Evolutionary conservation across 2,888 invertebrate genomes (phyloP), one percentile per base, ranked within the genome.

Genomic region (Drosophila incognita): DNA sequence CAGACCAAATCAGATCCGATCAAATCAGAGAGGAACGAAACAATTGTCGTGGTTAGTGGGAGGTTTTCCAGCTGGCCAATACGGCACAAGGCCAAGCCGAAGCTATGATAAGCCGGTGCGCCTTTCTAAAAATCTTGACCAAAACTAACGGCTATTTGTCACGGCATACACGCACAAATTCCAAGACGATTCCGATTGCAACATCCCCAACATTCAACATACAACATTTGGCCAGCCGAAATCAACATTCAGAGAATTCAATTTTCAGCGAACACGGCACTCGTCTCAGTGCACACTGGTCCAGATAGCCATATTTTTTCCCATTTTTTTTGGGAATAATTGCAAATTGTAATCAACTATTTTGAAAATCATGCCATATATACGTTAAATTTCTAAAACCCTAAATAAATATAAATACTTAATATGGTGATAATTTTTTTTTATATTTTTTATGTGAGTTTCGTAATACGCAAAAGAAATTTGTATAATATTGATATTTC

Each of bases 71-170:
- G 62, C 29, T 65, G 63, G 62, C 33, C 57, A 29, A 72, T 64
- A 57, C 53, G 61, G 61, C 63, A 70, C 76, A 81, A 88, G 89
- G 89, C 78, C 78, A 60, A 18, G 11, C 49, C n/a, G 63, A 52
- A 40, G 53, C 64, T 51, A 57, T 74, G 81, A 80, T 73, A 73
- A 81, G 83, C 66, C 36, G 54, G 35, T 36, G 72, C 71, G 29
- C 84, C 85, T 85, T 85, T 85, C 85, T 85, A 85, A 85, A 82
- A 74, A 38, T 51, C 48, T 38, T 64, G 54, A 18, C 56, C 53
- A 67, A 59, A 60, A 46, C 85, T 83, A 76, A 83, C 64, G 74
- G 59, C 75, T 79, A 81, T 86, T 88, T 85, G 87, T 86, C 89
- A 88, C 82, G 85, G 58, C 71, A 81, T 21, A 66, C 33, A 69